phyloP scores from a whole-genome alignment of 2,113 vertebrate species.

The Pimephales promelas region DNA sequence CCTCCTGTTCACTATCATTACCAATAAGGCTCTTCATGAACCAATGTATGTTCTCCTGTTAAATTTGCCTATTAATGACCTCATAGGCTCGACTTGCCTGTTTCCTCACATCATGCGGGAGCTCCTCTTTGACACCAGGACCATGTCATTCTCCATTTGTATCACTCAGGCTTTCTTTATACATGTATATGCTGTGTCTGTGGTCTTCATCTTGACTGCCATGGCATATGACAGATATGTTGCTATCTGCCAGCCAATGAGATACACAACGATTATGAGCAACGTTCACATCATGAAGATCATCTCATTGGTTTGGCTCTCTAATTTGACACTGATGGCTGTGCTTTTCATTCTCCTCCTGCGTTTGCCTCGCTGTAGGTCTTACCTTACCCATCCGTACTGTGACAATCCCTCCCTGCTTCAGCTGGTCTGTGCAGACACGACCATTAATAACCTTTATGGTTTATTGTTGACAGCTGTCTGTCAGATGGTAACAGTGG shows the following conservation, averaged over 20 bases:
- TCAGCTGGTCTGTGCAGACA: constrained; percentile 68
- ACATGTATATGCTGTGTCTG: constrained; percentile 68
- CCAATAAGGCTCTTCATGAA: constrained; percentile 72
- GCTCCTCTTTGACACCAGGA: constrained; percentile 59
- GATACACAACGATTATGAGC: constrained; percentile 71
- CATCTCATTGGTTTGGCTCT: constrained; percentile 65
- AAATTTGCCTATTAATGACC: constrained; percentile 73
- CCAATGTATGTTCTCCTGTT: constrained; percentile 75
- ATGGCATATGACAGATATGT: constrained; percentile 80
- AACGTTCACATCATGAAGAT: constrained; percentile 62
- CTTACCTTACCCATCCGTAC: constrained; percentile 60
- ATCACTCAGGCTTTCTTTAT: constrained; percentile 75
- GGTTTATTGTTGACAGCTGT: constrained; percentile 45
- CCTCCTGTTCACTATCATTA: constrained; percentile 68
- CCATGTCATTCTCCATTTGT: constrained; percentile 64
- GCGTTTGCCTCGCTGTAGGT: constrained; percentile 70
- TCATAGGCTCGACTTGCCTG: constrained; percentile 70
- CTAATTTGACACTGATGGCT: constrained; percentile 55
- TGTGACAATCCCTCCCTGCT: constrained; percentile 73
- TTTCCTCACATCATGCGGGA: constrained; percentile 65
- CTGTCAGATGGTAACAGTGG: constrained; percentile 55
- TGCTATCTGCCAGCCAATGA: constrained; percentile 75
- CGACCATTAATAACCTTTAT: constrained; percentile 71
- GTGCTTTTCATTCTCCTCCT: constrained; percentile 71
- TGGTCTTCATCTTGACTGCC: constrained; percentile 64